phyloP scores from a whole-genome alignment of 2,888 invertebrate species.

The Plemyria rubiginata region DNA sequence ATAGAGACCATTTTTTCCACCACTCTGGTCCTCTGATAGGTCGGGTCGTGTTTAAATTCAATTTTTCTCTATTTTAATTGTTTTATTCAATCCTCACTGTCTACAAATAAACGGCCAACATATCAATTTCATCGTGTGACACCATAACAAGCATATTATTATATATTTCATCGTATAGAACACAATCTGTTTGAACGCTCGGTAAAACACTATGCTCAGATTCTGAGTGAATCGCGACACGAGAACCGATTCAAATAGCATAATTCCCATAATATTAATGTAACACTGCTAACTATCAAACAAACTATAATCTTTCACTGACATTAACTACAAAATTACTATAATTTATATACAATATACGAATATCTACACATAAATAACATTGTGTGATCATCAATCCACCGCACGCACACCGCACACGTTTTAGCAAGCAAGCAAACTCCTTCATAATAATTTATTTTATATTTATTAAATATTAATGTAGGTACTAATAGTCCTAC shows the following conservation, averaged over 20 bases:
- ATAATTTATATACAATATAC: not conserved
- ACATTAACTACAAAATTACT: not conserved
- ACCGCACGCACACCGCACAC: not conserved
- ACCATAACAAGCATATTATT: not conserved
- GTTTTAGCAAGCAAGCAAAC: not conserved
- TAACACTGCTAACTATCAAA: not conserved
- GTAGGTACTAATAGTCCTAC: too few relatives aligned
- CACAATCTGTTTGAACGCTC: slow-evolving; percentile 14
- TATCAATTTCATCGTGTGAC: slow-evolving; percentile 18
- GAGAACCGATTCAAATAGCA: slow-evolving; percentile 13
- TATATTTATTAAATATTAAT: too few relatives aligned
- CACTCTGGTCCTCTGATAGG: not conserved
- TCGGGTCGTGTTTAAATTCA: slow-evolving; percentile 37
- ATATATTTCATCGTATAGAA: slow-evolving; percentile 7
- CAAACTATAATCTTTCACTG: not conserved
- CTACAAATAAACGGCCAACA: slow-evolving; percentile 31
- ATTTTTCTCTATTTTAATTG: slow-evolving; percentile 24
- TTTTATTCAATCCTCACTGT: not conserved
- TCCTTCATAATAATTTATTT: too few relatives aligned
- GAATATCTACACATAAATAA: not conserved
- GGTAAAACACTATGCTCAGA: slow-evolving; percentile 19
- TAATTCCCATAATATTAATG: slow-evolving; percentile 39
- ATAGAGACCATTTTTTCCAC: not conserved
- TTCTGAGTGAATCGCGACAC: slow-evolving; percentile 6
- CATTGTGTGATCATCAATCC: not conserved